Conservation (phyloP, 2,113 vertebrate genomes). For the Pardalotus punctatus region DNA sequence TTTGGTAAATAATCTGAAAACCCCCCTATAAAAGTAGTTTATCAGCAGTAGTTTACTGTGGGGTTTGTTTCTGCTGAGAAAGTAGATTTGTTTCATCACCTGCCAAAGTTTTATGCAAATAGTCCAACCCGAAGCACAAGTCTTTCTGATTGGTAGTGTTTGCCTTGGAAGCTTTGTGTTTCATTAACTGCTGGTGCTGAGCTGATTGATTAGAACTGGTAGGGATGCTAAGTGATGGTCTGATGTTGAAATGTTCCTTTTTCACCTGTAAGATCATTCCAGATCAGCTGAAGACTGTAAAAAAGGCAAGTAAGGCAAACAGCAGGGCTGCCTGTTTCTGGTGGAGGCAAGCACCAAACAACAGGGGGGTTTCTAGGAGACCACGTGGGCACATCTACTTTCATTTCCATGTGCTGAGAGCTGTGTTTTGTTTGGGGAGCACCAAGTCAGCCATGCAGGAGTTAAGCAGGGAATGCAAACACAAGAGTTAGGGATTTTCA, state of each 20-base stretch:
- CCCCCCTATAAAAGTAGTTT: neutral
- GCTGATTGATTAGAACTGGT: constrained; percentile 25
- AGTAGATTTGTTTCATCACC: constrained; percentile 36
- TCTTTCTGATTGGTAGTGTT: constrained; percentile 2
- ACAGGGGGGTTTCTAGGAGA: neutral
- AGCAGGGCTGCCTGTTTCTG: neutral
- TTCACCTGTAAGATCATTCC: neutral
- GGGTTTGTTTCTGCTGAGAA: constrained; percentile 45
- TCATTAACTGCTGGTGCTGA: neutral
- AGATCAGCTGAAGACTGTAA: neutral
- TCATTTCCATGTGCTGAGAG: neutral
- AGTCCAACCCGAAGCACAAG: neutral
- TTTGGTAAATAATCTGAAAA: neutral
- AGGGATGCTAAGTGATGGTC: neutral
- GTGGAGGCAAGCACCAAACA: neutral
- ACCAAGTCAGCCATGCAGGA: neutral
- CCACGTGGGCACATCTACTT: neutral
- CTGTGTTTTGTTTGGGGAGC: neutral
- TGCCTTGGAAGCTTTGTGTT: neutral
- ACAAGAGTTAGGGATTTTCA: neutral
- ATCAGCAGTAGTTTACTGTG: constrained; percentile 20
- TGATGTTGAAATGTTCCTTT: neutral
- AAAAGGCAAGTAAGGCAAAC: neutral
- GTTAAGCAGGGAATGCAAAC: neutral
- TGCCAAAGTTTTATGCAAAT: constrained; percentile 60